Conservation (phyloP, 2,888 invertebrate genomes). For the Zaprionus bogoriensis region DNA sequence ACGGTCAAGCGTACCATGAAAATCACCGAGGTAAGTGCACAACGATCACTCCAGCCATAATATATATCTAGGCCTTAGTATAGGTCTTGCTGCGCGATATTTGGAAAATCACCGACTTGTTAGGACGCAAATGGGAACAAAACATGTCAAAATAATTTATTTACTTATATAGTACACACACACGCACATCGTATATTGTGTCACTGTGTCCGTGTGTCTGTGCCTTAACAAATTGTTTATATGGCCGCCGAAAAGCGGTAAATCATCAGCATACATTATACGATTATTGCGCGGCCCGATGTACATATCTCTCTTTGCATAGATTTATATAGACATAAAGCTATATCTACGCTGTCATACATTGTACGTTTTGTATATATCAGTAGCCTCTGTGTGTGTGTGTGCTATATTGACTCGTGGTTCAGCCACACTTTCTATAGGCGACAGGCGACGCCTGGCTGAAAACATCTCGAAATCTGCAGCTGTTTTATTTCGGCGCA, state of each 20-base stretch:
- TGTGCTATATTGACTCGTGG: conserved; percentile 12
- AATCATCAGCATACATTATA: conserved; percentile 51
- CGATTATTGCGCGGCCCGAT: conserved; percentile 8
- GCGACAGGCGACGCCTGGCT: conserved; percentile 61
- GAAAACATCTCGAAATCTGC: conserved; percentile 54
- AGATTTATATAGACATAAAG: conserved; percentile 20
- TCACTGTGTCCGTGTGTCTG: conserved; percentile 38
- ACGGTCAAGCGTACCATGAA: conserved; percentile 82
- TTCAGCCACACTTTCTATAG: conserved; percentile 70
- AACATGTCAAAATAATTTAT: conserved; percentile 57
- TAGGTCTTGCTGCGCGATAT: neutral
- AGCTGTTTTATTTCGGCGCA: conserved; percentile 76
- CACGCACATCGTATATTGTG: conserved; percentile 30
- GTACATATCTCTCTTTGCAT: conserved; percentile 4
- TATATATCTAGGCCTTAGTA: neutral
- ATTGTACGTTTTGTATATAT: neutral
- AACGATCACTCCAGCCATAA: no score
- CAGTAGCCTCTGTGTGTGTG: neutral
- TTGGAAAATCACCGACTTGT: neutral
- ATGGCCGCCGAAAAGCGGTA: conserved; percentile 57
- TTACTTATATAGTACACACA: conserved; percentile 22
- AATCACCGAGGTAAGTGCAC: conserved; percentile 81
- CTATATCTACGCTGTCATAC: conserved; percentile 18
- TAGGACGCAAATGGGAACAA: conserved; percentile 7
- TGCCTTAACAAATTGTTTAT: conserved; percentile 73